Percentiles rank a stretch among this genome's conserved stretches.
These are phyloP conservation scores for Pocillopora damicornis DNA, from an alignment of 64 coral and sea anemone species.

Conservation along the genomic window DNA sequence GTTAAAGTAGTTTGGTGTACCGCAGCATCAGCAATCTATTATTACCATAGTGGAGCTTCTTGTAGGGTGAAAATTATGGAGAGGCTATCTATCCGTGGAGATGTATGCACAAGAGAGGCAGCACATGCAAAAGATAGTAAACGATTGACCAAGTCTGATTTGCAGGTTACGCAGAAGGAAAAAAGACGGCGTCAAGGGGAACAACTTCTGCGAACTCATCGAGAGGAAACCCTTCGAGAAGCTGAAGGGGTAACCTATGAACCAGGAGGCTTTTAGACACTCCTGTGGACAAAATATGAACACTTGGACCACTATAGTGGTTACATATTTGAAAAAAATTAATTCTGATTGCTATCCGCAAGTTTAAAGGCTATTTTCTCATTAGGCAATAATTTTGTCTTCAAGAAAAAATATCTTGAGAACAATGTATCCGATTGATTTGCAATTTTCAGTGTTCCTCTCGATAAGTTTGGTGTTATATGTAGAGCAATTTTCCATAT, in stretches of 20 bases:
- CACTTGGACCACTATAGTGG: not conserved
- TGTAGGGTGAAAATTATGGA: no score
- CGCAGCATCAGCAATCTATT: no score
- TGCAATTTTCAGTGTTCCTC: constrained; percentile 65
- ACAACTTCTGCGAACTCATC: constrained; percentile 1
- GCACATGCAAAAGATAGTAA: no score
- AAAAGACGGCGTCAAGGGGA: constrained; percentile 8
- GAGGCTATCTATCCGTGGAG: no score
- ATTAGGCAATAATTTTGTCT: constrained; percentile 18
- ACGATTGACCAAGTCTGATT: no score
- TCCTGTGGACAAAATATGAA: not conserved
- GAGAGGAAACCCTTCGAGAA: constrained; percentile 36
- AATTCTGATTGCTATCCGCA: constrained; percentile 20
- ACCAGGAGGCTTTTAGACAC: not conserved
- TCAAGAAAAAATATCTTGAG: constrained; percentile 58
- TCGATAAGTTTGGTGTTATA: constrained; percentile 29
- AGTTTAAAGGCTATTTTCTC: constrained; percentile 48
- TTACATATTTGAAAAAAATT: constrained; percentile 16
- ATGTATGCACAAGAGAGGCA: no score
- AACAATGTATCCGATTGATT: constrained; percentile 48
- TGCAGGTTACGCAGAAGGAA: not conserved
- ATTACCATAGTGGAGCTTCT: no score
- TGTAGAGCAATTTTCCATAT: no score
- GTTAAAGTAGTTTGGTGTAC: no score
- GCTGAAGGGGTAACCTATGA: no score